Evolutionary conservation across 30 jellyfish, hydroid and myxozoan genomes (phyloP), one percentile per base, ranked within the genome.

Genomic region (Pseudorhiza aurosa): DNA sequence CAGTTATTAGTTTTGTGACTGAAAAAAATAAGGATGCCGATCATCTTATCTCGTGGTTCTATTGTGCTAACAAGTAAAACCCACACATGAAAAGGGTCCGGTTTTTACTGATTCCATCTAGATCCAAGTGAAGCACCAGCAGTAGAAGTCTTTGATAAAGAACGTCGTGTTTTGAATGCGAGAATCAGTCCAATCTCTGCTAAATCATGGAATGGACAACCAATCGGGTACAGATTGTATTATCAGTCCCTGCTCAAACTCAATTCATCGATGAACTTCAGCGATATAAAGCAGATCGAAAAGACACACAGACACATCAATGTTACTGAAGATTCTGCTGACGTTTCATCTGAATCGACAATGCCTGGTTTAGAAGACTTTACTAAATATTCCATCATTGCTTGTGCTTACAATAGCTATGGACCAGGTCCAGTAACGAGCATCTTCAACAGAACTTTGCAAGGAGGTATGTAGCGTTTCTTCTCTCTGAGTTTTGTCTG

Each of bases 321-420:
- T 24, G 24, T 46, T 19, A 43, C 68, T 24, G 60, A 63, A 40
- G 30, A 1, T 12, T 12, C 43, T 9, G 36, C 63, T 28, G 37
- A 27, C 36, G 46, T 2, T 22, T n/a, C 15, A 1, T 7, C 25
- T n/a, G 28, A 19, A 35, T 19, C 28, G 19, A 45, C 27, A 30
- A 57, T 75, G 4, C 4, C 15, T 45, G 63, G 63, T 17, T 75
- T 79, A 10, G 83, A 79, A 35, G 43, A 21, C 12, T 79, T 79
- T 51, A 79, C 91, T 9, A 79, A 79, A 40, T 79, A 79, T 45
- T 62, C 91, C 31, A 47, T 79, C 17, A 58, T 79, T 0, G 82
- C 47, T 29, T 29, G 19, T 22, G 78, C 91, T 11, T 36, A 58
- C 35, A 79, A 63, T 58, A 43, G 26, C 18, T 8, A 12, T 27